Base-by-base conservation (phyloP, 1,140 invertebrate genomes). In the Drosophila simulans region DNA sequence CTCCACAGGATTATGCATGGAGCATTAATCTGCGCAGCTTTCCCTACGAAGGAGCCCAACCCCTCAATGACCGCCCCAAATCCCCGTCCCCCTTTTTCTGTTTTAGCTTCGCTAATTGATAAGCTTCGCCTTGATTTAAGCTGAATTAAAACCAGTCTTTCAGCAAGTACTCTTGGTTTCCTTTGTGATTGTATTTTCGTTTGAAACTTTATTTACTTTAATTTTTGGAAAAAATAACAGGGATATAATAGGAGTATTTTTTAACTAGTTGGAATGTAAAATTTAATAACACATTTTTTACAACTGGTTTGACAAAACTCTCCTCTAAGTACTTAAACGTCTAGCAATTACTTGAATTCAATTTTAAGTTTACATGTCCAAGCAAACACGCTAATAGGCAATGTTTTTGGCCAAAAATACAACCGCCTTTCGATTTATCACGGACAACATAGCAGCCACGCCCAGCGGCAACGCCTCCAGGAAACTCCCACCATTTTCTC, bases 381-480 rank as follows among this genome's bases (percentile, higher is more conserved):
- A 10, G 5, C 15, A 20, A 42, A 48, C 62, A n/a, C 4, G 37
- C 37, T 48, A 65, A 22, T 40, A 48, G 34, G n/a, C 25, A 8
- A 27, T 57, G 54, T 40, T 57, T 65, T 48, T 49, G 34, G 34
- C 35, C 42, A 27, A 69, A 68, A 53, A 46, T 42, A 66, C 13
- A 46, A 52, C 62, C 63, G 46, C 69, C 46, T 46, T 34, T 40
- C 55, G 22, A 52, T 68, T 68, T 59, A 68, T 53, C 48, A 52
- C 25, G 10, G 39, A 37, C 45, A 40, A 42, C 62, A 22, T 57
- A 22, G 11, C 48, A 45, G n/a, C 40, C 25, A 45, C 69, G 55
- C 54, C 69, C 55, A 20, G 15, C 17, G 11, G 27, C n/a, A 43
- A 20, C 34, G 52, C 42, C 56, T 15, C 13, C 22, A 39, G 35